Evolutionary conservation across 30 jellyfish, hydroid and myxozoan species (phyloP), one percentile per base, ranked within the genome.

Genomic region (Morbakka virulenta): DNA sequence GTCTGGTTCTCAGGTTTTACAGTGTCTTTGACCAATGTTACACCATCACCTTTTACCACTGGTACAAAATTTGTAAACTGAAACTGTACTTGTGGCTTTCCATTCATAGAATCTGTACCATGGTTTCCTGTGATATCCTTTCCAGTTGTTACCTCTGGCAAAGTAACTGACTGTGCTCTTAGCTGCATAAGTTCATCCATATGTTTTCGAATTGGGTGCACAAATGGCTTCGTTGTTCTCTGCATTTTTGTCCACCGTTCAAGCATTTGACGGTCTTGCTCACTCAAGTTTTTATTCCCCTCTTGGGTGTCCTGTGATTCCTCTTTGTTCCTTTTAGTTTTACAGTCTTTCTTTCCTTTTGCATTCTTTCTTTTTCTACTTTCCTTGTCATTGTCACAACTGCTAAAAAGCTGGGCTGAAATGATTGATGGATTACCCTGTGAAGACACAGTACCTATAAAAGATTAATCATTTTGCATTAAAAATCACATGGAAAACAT

Each of bases 161-260:
- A n/a, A 29, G 73, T 35, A 0, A 64, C 79, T 28, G 85, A 62
- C 70, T 87, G 81, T 53, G 66, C 9, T 48, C 85, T 79, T 17
- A 83, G n/a, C 52, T 91, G 88, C 23, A 83, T 21, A 61, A 91
- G 22, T 1, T 91, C 98, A 47, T 80, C 53, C 95, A 83, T 83
- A 76, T 91, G 98, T n/a, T 91, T 79, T n/a, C 98, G 83, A 49
- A 91, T 91, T 1, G 98, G 98, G 64, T 91, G 96, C 1, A 91
- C 72, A 76, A 91, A 91, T 62, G 98, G 96, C 17, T 73, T 86
- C 14, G 95, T 85, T 14, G 89, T 23, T 62, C 80, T 85, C 64
- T 92, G 98, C 98, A 92, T 92, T 50, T 92, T 77, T 32, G 86
- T 67, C 98, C 98, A 92, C 11, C 98, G 74, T 35, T 80, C 96